Percentiles rank a stretch among this genome's conserved stretches.
Evolutionary conservation across 2,888 invertebrate genomes (phyloP).

Genomic region (Brachynemurus nebulosus): DNA sequence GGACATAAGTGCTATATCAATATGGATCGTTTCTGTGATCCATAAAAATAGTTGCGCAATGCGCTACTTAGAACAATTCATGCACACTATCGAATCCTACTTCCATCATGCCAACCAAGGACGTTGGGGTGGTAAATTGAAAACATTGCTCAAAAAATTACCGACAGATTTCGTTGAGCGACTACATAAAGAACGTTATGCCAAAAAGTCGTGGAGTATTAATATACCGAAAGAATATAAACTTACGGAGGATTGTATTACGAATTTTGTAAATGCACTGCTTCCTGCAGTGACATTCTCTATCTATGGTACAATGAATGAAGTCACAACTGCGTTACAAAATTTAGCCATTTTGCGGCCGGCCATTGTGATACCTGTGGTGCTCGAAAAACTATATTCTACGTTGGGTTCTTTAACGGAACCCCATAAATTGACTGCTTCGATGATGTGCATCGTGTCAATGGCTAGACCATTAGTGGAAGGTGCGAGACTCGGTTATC

Average conservation of each 20-base stretch:
- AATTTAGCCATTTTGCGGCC: conserved; percentile 68
- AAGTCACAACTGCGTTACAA: conserved; percentile 53
- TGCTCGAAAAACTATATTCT: conserved; percentile 66
- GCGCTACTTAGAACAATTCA: conserved; percentile 61
- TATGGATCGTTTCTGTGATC: conserved; percentile 48
- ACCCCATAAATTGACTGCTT: conserved; percentile 67
- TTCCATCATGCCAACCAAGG: conserved; percentile 82
- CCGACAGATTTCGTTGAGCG: conserved; percentile 45
- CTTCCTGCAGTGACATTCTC: conserved; percentile 46
- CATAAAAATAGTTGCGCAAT: conserved; percentile 54
- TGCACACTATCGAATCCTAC: conserved; percentile 73
- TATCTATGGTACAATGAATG: conserved; percentile 21
- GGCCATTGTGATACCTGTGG: conserved; percentile 65
- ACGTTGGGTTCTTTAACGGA: conserved; percentile 77
- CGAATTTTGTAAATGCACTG: conserved; percentile 62
- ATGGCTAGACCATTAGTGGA: conserved; percentile 42
- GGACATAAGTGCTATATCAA: conserved; percentile 35
- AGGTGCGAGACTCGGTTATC: conserved; percentile 41
- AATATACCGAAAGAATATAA: conserved; percentile 50
- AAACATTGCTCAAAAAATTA: conserved; percentile 54
- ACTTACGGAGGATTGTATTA: conserved; percentile 67
- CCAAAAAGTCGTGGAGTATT: conserved; percentile 50
- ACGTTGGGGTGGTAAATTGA: conserved; percentile 55
- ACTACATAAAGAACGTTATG: conserved; percentile 51
- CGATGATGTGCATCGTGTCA: conserved; percentile 54